These are phyloP conservation scores for Diplogasteroides magnus DNA, from an alignment of 1,140 invertebrate genomes.

Conservation along the genomic window DNA sequence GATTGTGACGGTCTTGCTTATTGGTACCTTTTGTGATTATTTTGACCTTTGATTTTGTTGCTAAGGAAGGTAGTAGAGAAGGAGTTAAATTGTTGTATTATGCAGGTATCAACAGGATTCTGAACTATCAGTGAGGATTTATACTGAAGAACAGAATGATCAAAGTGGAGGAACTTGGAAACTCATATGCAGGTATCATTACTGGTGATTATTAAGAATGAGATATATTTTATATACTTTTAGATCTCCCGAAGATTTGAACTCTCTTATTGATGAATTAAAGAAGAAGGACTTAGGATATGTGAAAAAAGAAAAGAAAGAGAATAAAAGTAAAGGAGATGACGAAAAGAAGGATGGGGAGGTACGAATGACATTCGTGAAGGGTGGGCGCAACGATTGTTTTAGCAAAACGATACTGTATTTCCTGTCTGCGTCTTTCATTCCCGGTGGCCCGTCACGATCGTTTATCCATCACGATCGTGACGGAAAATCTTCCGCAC, in stretches of 20 bases:
- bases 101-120: constrained; percentile 67
- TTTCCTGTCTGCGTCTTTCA: too few species aligned
- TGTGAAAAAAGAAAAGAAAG: constrained; percentile 22
- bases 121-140: constrained; percentile 80
- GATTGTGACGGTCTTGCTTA: constrained; percentile 83
- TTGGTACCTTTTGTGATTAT: constrained; percentile 67
- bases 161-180: constrained; percentile 74
- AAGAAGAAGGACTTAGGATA: constrained; percentile 50
- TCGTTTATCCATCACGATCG: too few species aligned
- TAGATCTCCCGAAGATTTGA: constrained; percentile 66
- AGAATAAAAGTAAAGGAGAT: constrained; percentile 60
- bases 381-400: too few species aligned
- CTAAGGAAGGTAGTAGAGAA: background rate
- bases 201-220: constrained; percentile 16
- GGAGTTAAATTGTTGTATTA: background rate
- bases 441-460: too few species aligned
- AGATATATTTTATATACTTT: background rate
- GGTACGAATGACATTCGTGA: too few species aligned
- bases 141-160: constrained; percentile 87
- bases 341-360: constrained; percentile 24
- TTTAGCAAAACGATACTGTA: too few species aligned
- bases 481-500: too few species aligned
- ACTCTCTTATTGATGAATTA: constrained; percentile 69
- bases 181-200: constrained; percentile 74
- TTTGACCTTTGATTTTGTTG: background rate